Evolutionary conservation across 2,113 vertebrate species (phyloP).

Genomic region (Alexandromys fortis): DNA sequence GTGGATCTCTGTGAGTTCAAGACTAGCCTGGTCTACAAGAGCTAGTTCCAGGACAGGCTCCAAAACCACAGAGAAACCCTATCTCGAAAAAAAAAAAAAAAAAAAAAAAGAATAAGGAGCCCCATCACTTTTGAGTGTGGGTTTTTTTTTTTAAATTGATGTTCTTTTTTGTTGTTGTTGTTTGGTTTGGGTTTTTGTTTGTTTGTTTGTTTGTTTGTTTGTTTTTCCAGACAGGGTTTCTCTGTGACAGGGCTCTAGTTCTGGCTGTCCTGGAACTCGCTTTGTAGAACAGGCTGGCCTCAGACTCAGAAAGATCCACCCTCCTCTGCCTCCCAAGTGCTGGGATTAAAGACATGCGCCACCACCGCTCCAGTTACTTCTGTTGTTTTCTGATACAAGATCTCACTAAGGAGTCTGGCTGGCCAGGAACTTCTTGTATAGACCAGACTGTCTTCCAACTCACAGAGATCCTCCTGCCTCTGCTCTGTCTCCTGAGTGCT

Average conservation of each 20-base stretch:
- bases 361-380: background rate
- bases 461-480: background rate
- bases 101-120: background rate
- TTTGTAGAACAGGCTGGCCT: background rate
- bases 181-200: background rate
- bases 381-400: background rate
- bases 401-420: background rate
- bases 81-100: too few relatives aligned
- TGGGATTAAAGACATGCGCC: background rate
- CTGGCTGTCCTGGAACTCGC: background rate
- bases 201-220: background rate
- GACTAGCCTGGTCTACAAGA: too few relatives aligned
- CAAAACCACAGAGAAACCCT: too few relatives aligned
- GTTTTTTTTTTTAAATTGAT: background rate
- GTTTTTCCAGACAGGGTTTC: background rate
- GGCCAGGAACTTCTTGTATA: background rate
- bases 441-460: background rate
- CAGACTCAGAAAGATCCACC: background rate
- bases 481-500: background rate
- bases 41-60: too few relatives aligned
- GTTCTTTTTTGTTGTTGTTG: background rate
- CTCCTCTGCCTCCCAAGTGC: background rate
- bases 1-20: too few relatives aligned
- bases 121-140: background rate
- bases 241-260: background rate